Conservation (phyloP, 2,888 invertebrate genomes). For the Xiphydria camelus region DNA sequence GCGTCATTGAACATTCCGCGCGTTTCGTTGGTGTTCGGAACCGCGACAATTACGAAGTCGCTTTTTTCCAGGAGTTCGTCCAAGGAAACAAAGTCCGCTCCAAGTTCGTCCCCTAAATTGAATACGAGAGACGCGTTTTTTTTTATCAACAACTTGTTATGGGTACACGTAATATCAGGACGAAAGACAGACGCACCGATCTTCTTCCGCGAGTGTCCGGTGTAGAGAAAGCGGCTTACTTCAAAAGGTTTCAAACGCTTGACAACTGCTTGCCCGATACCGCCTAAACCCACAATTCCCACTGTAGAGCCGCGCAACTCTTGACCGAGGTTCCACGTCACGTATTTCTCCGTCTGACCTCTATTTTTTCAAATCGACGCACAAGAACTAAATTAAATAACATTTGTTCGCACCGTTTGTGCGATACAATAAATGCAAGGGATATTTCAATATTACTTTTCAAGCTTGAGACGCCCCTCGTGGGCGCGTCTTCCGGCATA, state of each 20-base stretch:
- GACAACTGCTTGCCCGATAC: conserved; percentile 76
- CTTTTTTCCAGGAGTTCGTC: conserved; percentile 70
- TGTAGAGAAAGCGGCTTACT: conserved; percentile 72
- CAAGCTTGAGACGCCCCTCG: conserved; percentile 72
- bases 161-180: no score
- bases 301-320: conserved; percentile 79
- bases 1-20: conserved; percentile 69
- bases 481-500: conserved; percentile 76
- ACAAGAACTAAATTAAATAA: background rate
- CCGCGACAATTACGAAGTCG: conserved; percentile 74
- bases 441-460: conserved; percentile 57
- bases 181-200: conserved; percentile 28
- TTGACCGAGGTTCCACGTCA: conserved; percentile 78
- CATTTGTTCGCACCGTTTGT: no score
- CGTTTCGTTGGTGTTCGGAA: conserved; percentile 72
- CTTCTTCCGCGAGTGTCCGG: conserved; percentile 62
- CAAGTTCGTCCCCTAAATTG: conserved; percentile 61
- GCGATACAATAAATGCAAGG: background rate
- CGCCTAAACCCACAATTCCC: conserved; percentile 82
- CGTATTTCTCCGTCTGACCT: conserved; percentile 70
- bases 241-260: conserved; percentile 75
- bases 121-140: no score
- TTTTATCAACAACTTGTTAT: no score
- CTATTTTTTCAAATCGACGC: conserved; percentile 53
- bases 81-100: conserved; percentile 68